phyloP scores from a whole-genome alignment of 2,113 vertebrate genomes.

The Raja brachyura region DNA sequence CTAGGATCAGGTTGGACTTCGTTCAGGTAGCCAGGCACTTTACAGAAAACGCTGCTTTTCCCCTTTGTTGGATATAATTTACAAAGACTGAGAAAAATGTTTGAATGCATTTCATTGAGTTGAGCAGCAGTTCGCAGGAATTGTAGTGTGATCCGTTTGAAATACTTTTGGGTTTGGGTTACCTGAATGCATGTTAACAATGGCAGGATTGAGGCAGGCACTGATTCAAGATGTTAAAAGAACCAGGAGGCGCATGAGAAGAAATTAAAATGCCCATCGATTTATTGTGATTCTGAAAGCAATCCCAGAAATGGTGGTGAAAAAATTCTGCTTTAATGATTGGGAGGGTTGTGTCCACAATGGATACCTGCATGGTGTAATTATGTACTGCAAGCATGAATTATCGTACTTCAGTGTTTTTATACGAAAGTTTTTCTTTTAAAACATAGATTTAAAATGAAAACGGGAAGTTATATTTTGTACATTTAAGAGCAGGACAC shows the following conservation, averaged over 20 bases:
- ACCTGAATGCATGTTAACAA: background rate
- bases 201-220: background rate
- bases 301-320: too few relatives aligned
- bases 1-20: too few relatives aligned
- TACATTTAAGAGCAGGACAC: too few relatives aligned
- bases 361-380: too few relatives aligned
- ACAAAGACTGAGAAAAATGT: slow-evolving; percentile 2
- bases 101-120: background rate
- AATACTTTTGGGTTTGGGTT: background rate
- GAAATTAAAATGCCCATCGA: background rate
- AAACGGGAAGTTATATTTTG: background rate
- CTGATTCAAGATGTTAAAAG: background rate
- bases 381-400: too few relatives aligned
- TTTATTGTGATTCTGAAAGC: background rate
- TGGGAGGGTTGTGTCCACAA: too few relatives aligned
- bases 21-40: too few relatives aligned
- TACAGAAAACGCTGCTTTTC: background rate
- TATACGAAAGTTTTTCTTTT: too few relatives aligned
- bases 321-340: too few relatives aligned
- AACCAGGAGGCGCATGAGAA: background rate
- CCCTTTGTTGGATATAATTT: background rate
- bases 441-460: background rate
- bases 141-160: background rate
- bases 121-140: background rate
- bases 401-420: too few relatives aligned